phyloP scores from a whole-genome alignment of 2,113 vertebrate genomes.

The Tringa solitaria region DNA sequence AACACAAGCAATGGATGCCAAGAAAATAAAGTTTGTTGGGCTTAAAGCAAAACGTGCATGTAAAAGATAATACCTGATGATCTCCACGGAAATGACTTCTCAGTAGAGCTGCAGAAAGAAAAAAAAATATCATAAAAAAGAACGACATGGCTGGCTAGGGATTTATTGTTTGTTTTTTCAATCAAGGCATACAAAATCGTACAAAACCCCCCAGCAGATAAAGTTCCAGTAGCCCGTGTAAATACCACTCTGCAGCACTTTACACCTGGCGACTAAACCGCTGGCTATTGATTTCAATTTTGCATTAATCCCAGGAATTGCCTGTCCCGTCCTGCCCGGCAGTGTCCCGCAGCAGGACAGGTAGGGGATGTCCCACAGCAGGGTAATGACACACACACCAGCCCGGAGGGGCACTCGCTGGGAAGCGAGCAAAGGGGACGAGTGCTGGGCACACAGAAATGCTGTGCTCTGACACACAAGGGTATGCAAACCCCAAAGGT shows the following conservation, averaged over 20 bases:
- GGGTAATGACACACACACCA: too few relatives aligned
- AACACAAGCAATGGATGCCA: not conserved
- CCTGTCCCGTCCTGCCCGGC: not conserved
- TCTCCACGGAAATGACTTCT: slow-evolving; percentile 98
- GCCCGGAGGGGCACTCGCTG: too few relatives aligned
- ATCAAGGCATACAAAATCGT: not conserved
- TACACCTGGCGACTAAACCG: not conserved
- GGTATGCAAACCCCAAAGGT: fast-evolving
- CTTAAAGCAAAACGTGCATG: not conserved
- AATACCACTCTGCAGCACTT: not conserved
- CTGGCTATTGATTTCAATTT: not conserved
- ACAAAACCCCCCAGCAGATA: not conserved
- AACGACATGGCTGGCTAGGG: not conserved
- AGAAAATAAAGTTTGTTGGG: not conserved
- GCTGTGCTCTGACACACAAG: fast-evolving
- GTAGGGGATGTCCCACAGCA: too few relatives aligned
- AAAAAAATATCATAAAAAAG: slow-evolving; percentile 30
- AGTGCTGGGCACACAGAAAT: not conserved
- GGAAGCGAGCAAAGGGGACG: too few relatives aligned
- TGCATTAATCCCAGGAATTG: not conserved
- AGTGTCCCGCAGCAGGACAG: not conserved
- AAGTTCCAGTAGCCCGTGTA: not conserved
- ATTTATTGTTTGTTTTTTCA: not conserved
- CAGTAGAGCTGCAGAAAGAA: slow-evolving; percentile 87
- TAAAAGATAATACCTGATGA: slow-evolving; percentile 84